Conservation (phyloP, 1,140 invertebrate genomes). For the Littorina saxatilis region DNA sequence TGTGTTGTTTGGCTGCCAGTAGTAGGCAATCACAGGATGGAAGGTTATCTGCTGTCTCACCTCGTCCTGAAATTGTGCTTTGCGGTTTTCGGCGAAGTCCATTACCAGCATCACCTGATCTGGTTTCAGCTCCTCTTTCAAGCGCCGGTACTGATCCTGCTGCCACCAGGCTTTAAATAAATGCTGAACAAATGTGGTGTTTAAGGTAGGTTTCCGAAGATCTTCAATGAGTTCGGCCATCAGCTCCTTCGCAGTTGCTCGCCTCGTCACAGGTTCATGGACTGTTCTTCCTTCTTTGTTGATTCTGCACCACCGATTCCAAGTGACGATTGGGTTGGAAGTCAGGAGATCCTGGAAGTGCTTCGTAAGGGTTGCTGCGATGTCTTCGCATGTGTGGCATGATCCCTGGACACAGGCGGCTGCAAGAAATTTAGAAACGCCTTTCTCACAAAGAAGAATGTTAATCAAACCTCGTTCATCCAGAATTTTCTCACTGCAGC, state of each 20-base stretch:
- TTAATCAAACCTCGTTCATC: neutral
- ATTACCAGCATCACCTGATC: conserved; percentile 12
- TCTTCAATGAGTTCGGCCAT: neutral
- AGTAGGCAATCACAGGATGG: conserved; percentile 47
- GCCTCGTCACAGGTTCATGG: neutral
- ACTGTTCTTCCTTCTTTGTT: neutral
- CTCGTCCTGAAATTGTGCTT: conserved; percentile 41
- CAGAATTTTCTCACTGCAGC: neutral
- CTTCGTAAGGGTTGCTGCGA: neutral
- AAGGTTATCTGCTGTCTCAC: conserved; percentile 45
- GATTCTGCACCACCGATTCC: neutral
- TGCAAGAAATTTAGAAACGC: neutral
- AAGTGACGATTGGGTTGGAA: neutral
- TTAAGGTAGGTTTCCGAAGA: neutral
- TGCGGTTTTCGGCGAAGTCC: conserved; percentile 53
- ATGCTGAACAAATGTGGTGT: neutral
- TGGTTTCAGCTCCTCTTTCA: neutral
- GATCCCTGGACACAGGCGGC: neutral
- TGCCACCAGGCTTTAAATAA: neutral
- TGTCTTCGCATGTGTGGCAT: neutral
- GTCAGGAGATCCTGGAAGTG: neutral
- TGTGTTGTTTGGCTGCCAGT: too few species aligned
- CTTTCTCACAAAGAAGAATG: neutral
- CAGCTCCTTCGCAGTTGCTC: neutral
- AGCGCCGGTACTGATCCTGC: neutral